Conservation (phyloP, 2,888 invertebrate species). For the Platycnemis pennipes region DNA sequence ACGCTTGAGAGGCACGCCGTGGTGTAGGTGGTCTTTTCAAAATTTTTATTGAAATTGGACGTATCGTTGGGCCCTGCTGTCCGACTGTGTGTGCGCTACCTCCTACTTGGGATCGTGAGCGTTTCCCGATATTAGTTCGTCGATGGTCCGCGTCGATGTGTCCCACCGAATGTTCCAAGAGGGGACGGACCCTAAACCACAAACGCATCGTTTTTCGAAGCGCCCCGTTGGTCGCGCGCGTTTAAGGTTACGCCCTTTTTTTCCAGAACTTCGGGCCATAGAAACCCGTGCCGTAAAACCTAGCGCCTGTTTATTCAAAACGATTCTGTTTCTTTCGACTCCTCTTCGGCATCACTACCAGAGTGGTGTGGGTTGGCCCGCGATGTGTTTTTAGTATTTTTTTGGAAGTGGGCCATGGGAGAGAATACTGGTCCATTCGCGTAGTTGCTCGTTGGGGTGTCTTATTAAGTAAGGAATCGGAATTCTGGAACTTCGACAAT, state of each 20-base stretch:
- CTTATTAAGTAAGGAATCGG: too few relatives aligned
- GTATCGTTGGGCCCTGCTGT: not conserved
- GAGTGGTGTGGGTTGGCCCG: too few relatives aligned
- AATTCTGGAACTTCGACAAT: too few relatives aligned
- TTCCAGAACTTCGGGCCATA: too few relatives aligned
- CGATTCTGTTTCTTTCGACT: too few relatives aligned
- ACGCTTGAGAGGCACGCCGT: not conserved
- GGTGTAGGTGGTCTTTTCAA: not conserved
- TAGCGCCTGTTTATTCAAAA: not conserved
- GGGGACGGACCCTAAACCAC: not conserved
- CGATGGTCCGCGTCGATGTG: not conserved
- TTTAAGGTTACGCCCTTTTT: too few relatives aligned
- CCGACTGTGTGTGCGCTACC: not conserved
- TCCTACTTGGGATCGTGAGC: not conserved
- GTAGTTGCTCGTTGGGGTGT: too few relatives aligned
- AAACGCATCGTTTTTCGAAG: not conserved
- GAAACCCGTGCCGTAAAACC: not conserved
- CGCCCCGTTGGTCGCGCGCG: not conserved
- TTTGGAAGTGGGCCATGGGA: too few relatives aligned
- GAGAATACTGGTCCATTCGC: too few relatives aligned
- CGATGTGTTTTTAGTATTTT: too few relatives aligned
- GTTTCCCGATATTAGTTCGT: slow-evolving; percentile 30
- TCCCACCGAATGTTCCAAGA: not conserved
- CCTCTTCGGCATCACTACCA: too few relatives aligned
- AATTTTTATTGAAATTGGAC: slow-evolving; percentile 27